These are phyloP conservation scores for Aporophyla nigra DNA, from an alignment of 2,888 invertebrate species.

Conservation along the genomic window DNA sequence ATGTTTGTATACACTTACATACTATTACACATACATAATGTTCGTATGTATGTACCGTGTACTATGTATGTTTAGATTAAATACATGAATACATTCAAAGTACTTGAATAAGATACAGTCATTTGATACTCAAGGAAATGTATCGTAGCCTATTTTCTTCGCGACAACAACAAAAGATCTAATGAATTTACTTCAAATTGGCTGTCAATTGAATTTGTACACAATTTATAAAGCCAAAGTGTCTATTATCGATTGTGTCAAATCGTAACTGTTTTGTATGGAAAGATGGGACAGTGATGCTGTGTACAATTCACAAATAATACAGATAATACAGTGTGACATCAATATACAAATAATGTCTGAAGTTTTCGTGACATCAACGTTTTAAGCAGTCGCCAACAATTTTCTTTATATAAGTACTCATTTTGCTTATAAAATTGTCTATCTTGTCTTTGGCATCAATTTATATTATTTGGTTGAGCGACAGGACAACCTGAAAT, in stretches of 20 bases:
- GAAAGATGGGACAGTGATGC: not conserved
- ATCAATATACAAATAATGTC: not conserved
- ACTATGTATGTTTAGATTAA: too few species aligned
- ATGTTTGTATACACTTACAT: too few species aligned
- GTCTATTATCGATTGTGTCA: not conserved
- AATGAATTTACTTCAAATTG: slow-evolving; percentile 18
- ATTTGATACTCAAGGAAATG: not conserved
- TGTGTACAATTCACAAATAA: not conserved
- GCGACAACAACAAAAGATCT: not conserved
- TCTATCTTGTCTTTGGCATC: not conserved
- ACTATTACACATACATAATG: too few species aligned
- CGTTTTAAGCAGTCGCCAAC: not conserved
- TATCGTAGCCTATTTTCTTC: not conserved
- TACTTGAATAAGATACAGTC: not conserved
- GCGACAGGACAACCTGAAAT: not conserved
- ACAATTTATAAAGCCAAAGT: slow-evolving; percentile 7
- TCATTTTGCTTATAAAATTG: not conserved
- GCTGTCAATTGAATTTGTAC: slow-evolving; percentile 31
- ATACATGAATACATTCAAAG: too few species aligned
- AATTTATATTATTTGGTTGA: not conserved
- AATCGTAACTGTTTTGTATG: not conserved
- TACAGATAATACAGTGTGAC: not conserved
- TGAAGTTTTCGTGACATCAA: not conserved
- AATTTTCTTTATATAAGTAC: not conserved
- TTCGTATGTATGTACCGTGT: too few species aligned